Base-by-base conservation (phyloP, 2,113 vertebrate genomes). In the Oryzias woworae region DNA sequence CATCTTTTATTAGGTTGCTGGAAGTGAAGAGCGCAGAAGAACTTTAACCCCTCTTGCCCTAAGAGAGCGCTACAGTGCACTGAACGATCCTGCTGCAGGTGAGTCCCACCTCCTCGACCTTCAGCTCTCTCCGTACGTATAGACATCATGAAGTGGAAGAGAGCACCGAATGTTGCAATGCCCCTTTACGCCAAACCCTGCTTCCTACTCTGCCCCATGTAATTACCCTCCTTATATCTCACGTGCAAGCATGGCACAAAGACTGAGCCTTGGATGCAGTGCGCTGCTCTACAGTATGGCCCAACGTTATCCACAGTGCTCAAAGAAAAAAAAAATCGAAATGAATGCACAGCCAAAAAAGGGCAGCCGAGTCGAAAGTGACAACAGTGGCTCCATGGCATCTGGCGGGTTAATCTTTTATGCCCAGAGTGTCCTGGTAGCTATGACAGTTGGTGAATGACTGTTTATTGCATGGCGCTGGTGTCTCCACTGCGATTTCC, bases 1-100 rank as follows among this genome's bases (percentile, higher is more conserved):
- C 1, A 20, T 18, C n/a, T 69, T 46, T 28, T 56, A 14, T 26
- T 77, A 99, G 97, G 92, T 91, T 10, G 90, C 85, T 0, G 90
- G 93, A 60, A 92, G 92, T 0, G 95, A 98, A 47, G 96, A 98
- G 54, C 91, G 94, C 31, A 91, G 94, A 69, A 93, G 96, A 73
- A 98, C 95, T 0, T 69, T 98, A 76, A 99, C 96, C 0, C 96
- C 96, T 0, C 76, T 99, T 17, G 93, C 95, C 46, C 91, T 98
- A 80, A 88, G 95, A 55, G 95, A 97, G 84, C 91, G 96, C 69
- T 98, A 97, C 90, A 95, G 94, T 80, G 88, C 94, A 2, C 91
- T 96, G 48, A 95, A 92, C 1, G 96, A 99, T 74, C 92, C 93
- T 0, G 90, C 92, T 13, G 75, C 93, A 2, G 95, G 97, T 98